Evolutionary conservation across 2,797 vertebrate genomes (phyloP), one percentile per base, ranked within the genome.

Genomic region (Sciurus vulgaris): DNA sequence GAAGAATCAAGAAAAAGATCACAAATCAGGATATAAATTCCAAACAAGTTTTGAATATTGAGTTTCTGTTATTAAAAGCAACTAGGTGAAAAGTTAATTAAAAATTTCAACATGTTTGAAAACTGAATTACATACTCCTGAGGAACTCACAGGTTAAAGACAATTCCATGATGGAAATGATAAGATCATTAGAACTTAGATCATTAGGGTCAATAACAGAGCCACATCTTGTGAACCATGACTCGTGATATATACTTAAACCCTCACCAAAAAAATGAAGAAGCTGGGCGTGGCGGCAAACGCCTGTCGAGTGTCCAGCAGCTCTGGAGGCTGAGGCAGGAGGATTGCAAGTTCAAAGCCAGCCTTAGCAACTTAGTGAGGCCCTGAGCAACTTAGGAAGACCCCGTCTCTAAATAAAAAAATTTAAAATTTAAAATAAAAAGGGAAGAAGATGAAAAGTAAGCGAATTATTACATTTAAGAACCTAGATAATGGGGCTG

Each of bases 11-110:
- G 41, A 93, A 87, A 92, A 56, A 51, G 35, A 73, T 51, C 20
- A 20, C 4, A n/a, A n/a, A 33, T 77, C 41, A 86, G 28, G 13
- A 59, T 1, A 22, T 4, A 83, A 59, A 77, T 91, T 97, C 88
- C 38, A 88, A 85, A 49, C 24, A 49, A 38, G 35, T 79, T 84
- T 87, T n/a, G 79, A 30, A 78, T 74, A 35, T 82, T 73, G 69
- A 91, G n/a, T 61, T 76, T 51, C n/a, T 88, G 41, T 79, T 77
- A 30, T 79, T 69, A 81, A 85, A 87, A 79, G 72, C 63, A 87
- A 69, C 38, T 30, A 79, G 59, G 10, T 74, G 14, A 59, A 78
- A 93, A 74, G 24, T 47, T 70, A 87, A 63, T n/a, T 93, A 11
- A 76, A 94, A 82, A 12, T 41, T 26, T 63, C n/a, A 63, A 38